Percentiles rank a stretch among this genome's conserved stretches.
Conservation (phyloP, 2,888 invertebrate species). For the Marasmarcha lunaedactyla region DNA sequence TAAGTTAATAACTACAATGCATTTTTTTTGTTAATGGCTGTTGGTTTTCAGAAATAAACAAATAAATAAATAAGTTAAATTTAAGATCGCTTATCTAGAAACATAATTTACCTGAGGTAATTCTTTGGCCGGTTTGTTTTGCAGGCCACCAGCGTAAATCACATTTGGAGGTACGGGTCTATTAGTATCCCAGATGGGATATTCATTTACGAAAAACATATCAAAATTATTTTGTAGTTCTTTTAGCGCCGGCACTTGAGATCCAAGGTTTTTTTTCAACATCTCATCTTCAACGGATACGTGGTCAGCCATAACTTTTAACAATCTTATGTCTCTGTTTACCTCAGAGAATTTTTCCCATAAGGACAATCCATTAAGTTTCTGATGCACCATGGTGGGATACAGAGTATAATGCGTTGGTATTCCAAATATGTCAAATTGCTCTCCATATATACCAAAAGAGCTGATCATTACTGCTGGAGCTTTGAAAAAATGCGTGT, state of each 20-base stretch:
- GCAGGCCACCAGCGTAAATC: constrained; percentile 44
- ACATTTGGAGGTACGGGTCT: constrained; percentile 40
- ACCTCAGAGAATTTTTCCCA: constrained; percentile 18
- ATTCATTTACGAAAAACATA: constrained; percentile 30
- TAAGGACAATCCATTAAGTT: constrained; percentile 16
- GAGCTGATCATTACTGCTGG: constrained; percentile 26
- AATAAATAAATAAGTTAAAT: too few species aligned
- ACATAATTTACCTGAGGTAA: constrained; percentile 31
- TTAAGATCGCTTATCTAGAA: too few species aligned
- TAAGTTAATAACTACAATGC: too few species aligned
- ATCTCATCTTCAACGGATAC: constrained; percentile 3
- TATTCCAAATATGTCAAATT: constrained; percentile 19
- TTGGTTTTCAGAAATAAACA: too few species aligned
- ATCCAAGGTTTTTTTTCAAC: constrained; percentile 10
- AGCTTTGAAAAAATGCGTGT: constrained; percentile 19
- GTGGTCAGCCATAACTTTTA: background rate
- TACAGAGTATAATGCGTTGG: constrained; percentile 22
- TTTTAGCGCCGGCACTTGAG: constrained; percentile 10
- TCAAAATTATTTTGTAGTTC: constrained; percentile 16
- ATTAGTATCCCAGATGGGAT: constrained; percentile 34
- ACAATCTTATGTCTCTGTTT: constrained; percentile 8
- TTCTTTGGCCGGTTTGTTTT: constrained; percentile 26
- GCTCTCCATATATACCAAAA: constrained; percentile 11
- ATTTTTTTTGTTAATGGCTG: too few species aligned
- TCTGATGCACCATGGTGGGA: constrained; percentile 18